Percentiles rank a stretch among this genome's conserved stretches.
These are phyloP conservation scores for Pedionomus torquatus DNA, from an alignment of 2,113 vertebrate genomes.

Conservation along the genomic window DNA sequence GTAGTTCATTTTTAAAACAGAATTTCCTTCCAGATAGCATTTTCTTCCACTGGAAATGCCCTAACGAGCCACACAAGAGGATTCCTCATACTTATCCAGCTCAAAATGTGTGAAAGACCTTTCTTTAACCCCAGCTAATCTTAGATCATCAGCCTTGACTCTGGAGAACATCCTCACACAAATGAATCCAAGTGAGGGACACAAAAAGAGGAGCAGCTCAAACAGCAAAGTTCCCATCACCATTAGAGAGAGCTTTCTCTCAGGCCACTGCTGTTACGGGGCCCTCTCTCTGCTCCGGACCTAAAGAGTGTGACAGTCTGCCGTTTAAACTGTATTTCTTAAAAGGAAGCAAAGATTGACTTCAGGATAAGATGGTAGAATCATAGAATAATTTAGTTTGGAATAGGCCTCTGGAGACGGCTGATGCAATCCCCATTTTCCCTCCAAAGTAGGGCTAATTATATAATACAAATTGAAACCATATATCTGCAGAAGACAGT, in stretches of 20 bases:
- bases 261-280: neutral
- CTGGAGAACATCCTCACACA: neutral
- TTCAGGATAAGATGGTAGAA: neutral
- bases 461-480: neutral
- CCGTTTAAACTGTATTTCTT: neutral
- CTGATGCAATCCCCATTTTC: neutral
- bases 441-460: neutral
- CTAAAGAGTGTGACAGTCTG: neutral
- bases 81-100: neutral
- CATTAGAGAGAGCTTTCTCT: neutral
- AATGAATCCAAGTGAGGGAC: conserved; percentile 23
- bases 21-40: neutral
- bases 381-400: neutral
- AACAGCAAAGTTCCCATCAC: neutral
- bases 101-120: neutral
- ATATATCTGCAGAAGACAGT: neutral
- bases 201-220: neutral
- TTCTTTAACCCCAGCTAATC: neutral
- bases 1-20: neutral
- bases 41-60: neutral
- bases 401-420: neutral
- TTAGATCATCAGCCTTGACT: neutral
- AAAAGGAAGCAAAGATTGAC: neutral
- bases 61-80: neutral
- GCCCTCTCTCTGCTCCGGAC: neutral